Conservation (phyloP, 2,113 vertebrate species). For the Nipponia nippon region DNA sequence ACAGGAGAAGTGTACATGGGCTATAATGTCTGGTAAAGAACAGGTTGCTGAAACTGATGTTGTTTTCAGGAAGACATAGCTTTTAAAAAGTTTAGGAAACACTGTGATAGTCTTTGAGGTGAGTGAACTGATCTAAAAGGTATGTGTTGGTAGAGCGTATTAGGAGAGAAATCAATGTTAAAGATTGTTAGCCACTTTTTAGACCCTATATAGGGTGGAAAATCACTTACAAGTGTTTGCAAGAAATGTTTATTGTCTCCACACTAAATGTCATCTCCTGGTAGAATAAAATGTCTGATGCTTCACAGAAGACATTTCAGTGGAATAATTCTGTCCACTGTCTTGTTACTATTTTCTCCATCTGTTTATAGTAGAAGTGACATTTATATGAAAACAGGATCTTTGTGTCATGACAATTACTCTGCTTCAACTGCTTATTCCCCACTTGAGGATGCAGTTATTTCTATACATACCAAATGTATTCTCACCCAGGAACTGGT, state of each 20-base stretch:
- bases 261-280: not conserved
- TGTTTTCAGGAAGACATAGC: not conserved
- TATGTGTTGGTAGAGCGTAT: not conserved
- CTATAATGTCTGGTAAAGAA: not conserved
- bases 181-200: not conserved
- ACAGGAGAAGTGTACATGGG: not conserved
- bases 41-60: not conserved
- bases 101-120: not conserved
- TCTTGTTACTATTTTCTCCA: not conserved
- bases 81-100: not conserved
- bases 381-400: not conserved
- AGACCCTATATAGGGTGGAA: not conserved
- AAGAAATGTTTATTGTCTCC: not conserved
- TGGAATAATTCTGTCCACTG: not conserved
- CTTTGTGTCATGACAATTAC: not conserved
- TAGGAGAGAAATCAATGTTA: not conserved
- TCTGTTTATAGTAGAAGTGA: not conserved
- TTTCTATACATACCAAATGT: not conserved
- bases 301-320: not conserved
- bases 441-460: not conserved
- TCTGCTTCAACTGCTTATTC: not conserved
- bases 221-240: not conserved
- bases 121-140: not conserved
- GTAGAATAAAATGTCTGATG: not conserved
- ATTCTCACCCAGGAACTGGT: not conserved